These are phyloP conservation scores for Xenentodon cancila DNA, from an alignment of 2,797 vertebrate species.

Conservation along the genomic window DNA sequence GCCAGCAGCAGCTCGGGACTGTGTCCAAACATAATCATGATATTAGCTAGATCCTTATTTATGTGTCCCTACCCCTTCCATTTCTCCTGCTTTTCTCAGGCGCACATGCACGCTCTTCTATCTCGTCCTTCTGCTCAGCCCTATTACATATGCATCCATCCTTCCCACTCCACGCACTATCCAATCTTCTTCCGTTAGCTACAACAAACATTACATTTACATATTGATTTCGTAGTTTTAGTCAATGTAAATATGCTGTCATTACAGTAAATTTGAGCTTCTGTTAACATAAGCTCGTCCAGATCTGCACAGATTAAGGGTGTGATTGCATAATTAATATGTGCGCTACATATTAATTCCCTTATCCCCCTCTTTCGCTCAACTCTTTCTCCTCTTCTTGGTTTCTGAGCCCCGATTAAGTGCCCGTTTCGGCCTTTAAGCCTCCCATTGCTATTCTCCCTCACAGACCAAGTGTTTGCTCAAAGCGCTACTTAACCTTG, in stretches of 20 bases:
- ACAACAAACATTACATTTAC: slow-evolving; percentile 99
- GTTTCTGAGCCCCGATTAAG: slow-evolving; percentile 84
- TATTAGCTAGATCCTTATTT: slow-evolving; percentile 81
- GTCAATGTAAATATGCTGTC: slow-evolving; percentile 99
- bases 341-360: slow-evolving; percentile 91
- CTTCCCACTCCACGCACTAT: slow-evolving; percentile 81
- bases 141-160: slow-evolving; percentile 88
- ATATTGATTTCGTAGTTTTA: slow-evolving; percentile 99
- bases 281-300: slow-evolving; percentile 98
- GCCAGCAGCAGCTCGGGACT: slow-evolving; percentile 77
- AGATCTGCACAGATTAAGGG: slow-evolving; percentile 95
- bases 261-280: slow-evolving; percentile 99
- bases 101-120: slow-evolving; percentile 57
- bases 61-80: slow-evolving; percentile 74
- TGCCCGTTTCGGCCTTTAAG: slow-evolving; percentile 81
- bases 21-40: slow-evolving; percentile 84
- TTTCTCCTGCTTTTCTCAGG: slow-evolving; percentile 45
- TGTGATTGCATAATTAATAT: slow-evolving; percentile 96
- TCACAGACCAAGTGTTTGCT: slow-evolving; percentile 80
- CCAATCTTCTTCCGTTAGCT: slow-evolving; percentile 95
- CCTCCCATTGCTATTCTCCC: slow-evolving; percentile 85
- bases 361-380: slow-evolving; percentile 70
- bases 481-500: slow-evolving; percentile 86
- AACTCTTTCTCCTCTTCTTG: slow-evolving; percentile 79
- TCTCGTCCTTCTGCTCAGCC: slow-evolving; percentile 74